phyloP scores from a whole-genome alignment of 2,113 vertebrate species.

The Zosterops pallidus region DNA sequence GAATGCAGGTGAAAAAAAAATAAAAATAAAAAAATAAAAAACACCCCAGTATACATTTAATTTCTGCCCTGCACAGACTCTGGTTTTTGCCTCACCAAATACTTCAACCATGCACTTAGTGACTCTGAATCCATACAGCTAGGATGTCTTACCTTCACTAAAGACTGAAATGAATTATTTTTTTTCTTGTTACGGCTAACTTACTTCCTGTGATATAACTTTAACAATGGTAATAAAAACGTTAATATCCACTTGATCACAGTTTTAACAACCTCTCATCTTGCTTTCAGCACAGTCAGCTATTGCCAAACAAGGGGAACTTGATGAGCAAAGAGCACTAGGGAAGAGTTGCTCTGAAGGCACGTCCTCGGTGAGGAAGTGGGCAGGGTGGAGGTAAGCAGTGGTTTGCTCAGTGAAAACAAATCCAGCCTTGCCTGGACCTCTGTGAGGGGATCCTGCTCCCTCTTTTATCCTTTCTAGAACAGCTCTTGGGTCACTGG shows the following conservation, averaged over 20 bases:
- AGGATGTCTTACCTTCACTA: background rate
- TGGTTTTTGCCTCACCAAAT: background rate
- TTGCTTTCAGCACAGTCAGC: background rate
- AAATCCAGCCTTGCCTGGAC: background rate
- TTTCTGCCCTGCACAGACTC: background rate
- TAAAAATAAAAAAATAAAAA: background rate
- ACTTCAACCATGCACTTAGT: background rate
- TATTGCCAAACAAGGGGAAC: background rate
- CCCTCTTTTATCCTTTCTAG: background rate
- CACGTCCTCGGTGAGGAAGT: background rate
- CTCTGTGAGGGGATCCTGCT: background rate
- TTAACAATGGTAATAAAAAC: background rate
- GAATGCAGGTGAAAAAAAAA: background rate
- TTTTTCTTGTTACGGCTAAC: background rate
- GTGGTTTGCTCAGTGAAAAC: background rate
- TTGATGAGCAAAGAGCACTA: accelerated
- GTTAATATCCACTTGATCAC: background rate
- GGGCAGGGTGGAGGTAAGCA: background rate
- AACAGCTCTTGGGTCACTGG: background rate
- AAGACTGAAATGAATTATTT: background rate
- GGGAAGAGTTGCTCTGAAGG: background rate
- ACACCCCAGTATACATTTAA: background rate
- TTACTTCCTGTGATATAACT: background rate
- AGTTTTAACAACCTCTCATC: background rate
- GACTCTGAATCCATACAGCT: background rate